phyloP scores from a whole-genome alignment of 2,888 invertebrate genomes.

The Acleris laterana region DNA sequence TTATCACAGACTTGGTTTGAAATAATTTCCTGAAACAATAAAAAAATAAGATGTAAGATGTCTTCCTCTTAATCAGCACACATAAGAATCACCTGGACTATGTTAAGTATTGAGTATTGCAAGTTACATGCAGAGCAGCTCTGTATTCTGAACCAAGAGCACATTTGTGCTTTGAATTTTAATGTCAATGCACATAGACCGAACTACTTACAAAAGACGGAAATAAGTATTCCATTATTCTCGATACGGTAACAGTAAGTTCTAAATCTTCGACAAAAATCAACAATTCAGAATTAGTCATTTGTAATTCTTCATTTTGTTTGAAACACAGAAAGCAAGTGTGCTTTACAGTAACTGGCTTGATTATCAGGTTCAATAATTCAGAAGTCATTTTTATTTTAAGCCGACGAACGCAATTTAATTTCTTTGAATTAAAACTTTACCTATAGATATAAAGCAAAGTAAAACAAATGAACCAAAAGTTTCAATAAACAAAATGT shows the following conservation, averaged over 20 bases:
- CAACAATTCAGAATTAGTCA: constrained; percentile 46
- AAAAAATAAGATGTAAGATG: constrained; percentile 1
- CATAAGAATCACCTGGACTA: too few relatives aligned
- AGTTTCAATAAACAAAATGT: too few relatives aligned
- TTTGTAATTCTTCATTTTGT: constrained; percentile 40
- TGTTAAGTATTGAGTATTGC: too few relatives aligned
- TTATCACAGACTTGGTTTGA: constrained; percentile 51
- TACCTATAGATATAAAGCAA: too few relatives aligned
- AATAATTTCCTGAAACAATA: constrained; percentile 53
- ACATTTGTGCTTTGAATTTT: too few relatives aligned
- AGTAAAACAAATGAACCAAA: too few relatives aligned
- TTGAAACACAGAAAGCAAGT: constrained; percentile 63
- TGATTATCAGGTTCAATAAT: constrained; percentile 20
- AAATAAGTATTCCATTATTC: constrained; percentile 54
- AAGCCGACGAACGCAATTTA: too few relatives aligned
- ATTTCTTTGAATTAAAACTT: too few relatives aligned
- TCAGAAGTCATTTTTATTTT: constrained; percentile 12
- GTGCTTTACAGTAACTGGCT: constrained; percentile 27
- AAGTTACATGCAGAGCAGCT: too few relatives aligned
- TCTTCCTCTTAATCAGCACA: too few relatives aligned
- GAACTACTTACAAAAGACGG: constrained; percentile 55
- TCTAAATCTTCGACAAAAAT: constrained; percentile 47
- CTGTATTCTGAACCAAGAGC: too few relatives aligned
- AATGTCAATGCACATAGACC: too few relatives aligned
- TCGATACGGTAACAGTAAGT: constrained; percentile 45